Evolutionary conservation across 2,797 vertebrate species (phyloP).

Genomic region (Galago senegalensis): DNA sequence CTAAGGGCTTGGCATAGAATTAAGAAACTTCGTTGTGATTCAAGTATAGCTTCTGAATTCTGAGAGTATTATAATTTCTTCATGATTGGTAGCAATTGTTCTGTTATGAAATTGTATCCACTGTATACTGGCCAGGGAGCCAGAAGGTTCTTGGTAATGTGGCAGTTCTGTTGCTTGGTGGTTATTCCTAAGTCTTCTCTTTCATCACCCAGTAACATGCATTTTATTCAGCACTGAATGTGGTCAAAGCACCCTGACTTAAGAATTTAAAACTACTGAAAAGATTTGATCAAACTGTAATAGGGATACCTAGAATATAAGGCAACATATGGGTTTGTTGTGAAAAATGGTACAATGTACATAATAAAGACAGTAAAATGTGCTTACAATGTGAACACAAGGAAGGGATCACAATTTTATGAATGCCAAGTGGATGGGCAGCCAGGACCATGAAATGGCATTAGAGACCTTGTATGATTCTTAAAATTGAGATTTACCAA

Average conservation of each 20-base stretch:
- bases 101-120: conserved; percentile 1
- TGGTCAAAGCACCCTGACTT: background rate
- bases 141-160: background rate
- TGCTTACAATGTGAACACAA: background rate
- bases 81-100: conserved; percentile 62
- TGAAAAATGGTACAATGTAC: background rate
- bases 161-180: conserved; percentile 7
- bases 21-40: conserved; percentile 68
- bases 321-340: background rate
- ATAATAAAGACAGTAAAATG: conserved; percentile 16
- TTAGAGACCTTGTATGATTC: background rate
- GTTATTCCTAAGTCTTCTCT: conserved; percentile 14
- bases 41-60: conserved; percentile 51
- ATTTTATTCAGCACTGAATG: background rate
- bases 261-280: conserved; percentile 37
- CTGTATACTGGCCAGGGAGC: background rate
- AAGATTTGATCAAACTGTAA: conserved; percentile 16
- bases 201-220: background rate
- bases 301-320: background rate
- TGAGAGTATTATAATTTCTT: conserved; percentile 64
- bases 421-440: background rate
- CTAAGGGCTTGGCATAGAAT: conserved; percentile 26
- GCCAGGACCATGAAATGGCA: background rate
- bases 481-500: conserved; percentile 5
- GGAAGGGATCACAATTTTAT: background rate